phyloP scores from a whole-genome alignment of 2,797 vertebrate genomes.

The Enteromius radiatus region DNA sequence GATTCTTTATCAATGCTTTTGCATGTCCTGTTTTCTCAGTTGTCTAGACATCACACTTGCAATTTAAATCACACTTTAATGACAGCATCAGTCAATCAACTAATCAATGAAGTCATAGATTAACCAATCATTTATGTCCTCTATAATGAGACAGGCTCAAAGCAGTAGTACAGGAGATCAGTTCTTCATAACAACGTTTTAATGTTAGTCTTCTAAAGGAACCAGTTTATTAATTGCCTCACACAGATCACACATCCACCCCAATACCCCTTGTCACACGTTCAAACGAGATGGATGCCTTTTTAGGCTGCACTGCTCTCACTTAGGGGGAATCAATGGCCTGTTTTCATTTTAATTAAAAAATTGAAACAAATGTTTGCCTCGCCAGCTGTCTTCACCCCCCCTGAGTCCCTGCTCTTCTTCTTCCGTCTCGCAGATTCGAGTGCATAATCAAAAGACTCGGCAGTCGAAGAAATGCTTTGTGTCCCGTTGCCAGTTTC shows the following conservation, averaged over 20 bases:
- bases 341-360: slow-evolving; percentile 67
- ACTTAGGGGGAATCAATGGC: slow-evolving; percentile 59
- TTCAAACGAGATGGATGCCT: slow-evolving; percentile 53
- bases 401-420: neutral
- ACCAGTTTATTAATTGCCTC: slow-evolving; percentile 61
- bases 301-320: slow-evolving; percentile 41
- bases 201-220: slow-evolving; percentile 51
- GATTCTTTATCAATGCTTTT: neutral
- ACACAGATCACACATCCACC: slow-evolving; percentile 48
- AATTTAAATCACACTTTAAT: slow-evolving; percentile 14
- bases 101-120: slow-evolving; percentile 8
- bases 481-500: slow-evolving; percentile 42
- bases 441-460: slow-evolving; percentile 41
- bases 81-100: slow-evolving; percentile 11
- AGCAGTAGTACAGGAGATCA: slow-evolving; percentile 28
- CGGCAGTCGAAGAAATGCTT: slow-evolving; percentile 38
- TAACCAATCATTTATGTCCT: slow-evolving; percentile 48
- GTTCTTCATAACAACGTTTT: slow-evolving; percentile 20
- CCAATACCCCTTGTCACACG: slow-evolving; percentile 45
- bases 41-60: neutral
- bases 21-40: neutral
- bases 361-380: slow-evolving; percentile 60
- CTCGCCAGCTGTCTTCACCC: slow-evolving; percentile 49
- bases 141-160: slow-evolving; percentile 13
- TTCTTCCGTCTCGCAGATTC: slow-evolving; percentile 21